Evolutionary conservation across 2,113 vertebrate species (phyloP), one percentile per base, ranked within the genome.

Genomic region (Boulengerochromis microlepis): DNA sequence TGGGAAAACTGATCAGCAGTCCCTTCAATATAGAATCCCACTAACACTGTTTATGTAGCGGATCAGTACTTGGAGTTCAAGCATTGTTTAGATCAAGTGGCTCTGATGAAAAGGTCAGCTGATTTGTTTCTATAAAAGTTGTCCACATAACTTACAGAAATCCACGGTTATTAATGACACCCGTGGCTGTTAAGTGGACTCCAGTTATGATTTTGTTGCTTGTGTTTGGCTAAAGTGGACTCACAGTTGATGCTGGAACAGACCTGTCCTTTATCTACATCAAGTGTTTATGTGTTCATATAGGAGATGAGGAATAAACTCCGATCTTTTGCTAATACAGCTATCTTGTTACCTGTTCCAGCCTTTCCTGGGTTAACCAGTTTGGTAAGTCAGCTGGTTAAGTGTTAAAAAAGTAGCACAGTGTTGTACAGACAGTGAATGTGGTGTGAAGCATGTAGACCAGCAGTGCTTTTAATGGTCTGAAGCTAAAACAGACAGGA

Each of bases 331-430:
- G 26, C 45, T 92, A 85, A 94, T 50, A 1, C 6, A 15, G 8
- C 11, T 86, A 40, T 93, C 38, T 38, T 92, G 83, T 88, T 47
- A 10, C 69, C 81, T 88, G 47, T 93, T 93, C 22, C 88, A 95
- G 94, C 93, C 38, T 82, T 95, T 95, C 93, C 90, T 95, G 45
- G 94, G 94, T 40, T 95, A 82, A 92, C 35, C 42, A 24, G 33
- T 8, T 5, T 2, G 91, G 95, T 94, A 86, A 92, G 93, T 90
- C 18, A 1, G 7, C 45, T 66, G 59, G 66, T 80, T 19, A 74
- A 64, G 35, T 76, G 84, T 87, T 29, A 45, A 82, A 45, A 4
- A 22, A 19, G 38, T 71, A 29, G 85, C 10, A 4, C n/a, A 1
- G 15, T 56, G 2, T 80, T 26, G 11, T 15, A 29, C 53, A 47